Evolutionary conservation across 2,113 vertebrate species (phyloP).

Genomic region (Colaptes auratus): DNA sequence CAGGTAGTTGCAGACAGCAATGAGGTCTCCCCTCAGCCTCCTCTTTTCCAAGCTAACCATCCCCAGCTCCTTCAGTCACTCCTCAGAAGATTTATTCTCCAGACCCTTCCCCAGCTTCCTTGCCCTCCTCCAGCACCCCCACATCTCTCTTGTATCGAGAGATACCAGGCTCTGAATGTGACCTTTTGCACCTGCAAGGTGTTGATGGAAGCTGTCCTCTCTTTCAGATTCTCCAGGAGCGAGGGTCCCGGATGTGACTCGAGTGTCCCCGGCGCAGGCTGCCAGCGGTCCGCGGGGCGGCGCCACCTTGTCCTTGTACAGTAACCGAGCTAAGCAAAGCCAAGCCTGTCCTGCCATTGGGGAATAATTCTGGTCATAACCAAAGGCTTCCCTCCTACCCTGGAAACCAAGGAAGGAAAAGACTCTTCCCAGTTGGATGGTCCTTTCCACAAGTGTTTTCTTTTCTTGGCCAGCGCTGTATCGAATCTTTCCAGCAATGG

Average conservation of each 20-base stretch:
- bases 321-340: constrained; percentile 69
- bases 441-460: constrained; percentile 52
- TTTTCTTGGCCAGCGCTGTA: constrained; percentile 53
- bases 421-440: constrained; percentile 26
- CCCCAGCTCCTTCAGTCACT: no score
- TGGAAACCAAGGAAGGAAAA: constrained; percentile 41
- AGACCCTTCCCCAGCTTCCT: no score
- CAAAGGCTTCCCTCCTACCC: constrained; percentile 59
- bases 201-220: neutral
- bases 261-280: neutral
- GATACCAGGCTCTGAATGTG: neutral
- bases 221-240: constrained; percentile 94
- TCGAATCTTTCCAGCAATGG: neutral
- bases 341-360: constrained; percentile 62
- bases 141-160: no score
- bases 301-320: constrained; percentile 56
- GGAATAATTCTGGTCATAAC: constrained; percentile 59
- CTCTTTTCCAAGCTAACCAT: no score
- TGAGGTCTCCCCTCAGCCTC: no score
- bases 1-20: no score
- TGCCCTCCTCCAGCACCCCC: no score
- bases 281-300: constrained; percentile 15
- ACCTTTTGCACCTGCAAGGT: neutral
- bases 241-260: constrained; percentile 95
- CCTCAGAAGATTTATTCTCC: no score